Percentiles rank a stretch among this genome's conserved stretches.
Evolutionary conservation across 2,888 invertebrate genomes (phyloP).

Genomic region (Trissolcus brochymenae): DNA sequence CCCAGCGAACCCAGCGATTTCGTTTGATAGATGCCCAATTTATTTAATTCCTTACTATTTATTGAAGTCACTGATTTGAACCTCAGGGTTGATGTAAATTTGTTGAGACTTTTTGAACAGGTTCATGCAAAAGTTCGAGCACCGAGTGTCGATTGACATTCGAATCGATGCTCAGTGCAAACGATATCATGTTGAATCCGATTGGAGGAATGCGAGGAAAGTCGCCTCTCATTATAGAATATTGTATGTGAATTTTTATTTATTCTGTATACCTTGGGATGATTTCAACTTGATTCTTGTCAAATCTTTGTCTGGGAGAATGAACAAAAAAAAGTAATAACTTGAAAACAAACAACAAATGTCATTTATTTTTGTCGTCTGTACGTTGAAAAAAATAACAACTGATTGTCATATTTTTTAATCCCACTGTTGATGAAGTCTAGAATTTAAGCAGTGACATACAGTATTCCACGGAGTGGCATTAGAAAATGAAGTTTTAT

Average conservation of each 20-base stretch:
- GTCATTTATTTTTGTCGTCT: conserved; percentile 51
- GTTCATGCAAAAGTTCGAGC: conserved; percentile 19
- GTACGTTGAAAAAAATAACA: conserved; percentile 31
- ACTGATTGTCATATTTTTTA: conserved; percentile 55
- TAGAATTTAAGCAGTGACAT: conserved; percentile 67
- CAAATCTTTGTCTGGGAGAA: conserved; percentile 26
- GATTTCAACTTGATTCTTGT: conserved; percentile 40
- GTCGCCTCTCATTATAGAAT: conserved; percentile 54
- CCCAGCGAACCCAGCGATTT: too few relatives aligned
- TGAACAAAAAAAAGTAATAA: conserved; percentile 2
- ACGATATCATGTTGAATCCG: neutral
- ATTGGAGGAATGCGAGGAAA: conserved; percentile 22
- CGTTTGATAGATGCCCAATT: too few relatives aligned
- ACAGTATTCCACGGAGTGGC: conserved; percentile 73
- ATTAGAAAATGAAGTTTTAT: conserved; percentile 71
- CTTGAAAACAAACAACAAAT: conserved; percentile 12
- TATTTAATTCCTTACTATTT: too few relatives aligned
- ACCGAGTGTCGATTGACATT: conserved; percentile 23
- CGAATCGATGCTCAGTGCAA: conserved; percentile 26
- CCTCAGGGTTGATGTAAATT: too few relatives aligned
- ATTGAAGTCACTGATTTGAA: too few relatives aligned
- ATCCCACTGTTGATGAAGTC: conserved; percentile 59
- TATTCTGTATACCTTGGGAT: conserved; percentile 30
- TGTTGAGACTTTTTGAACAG: conserved; percentile 1
- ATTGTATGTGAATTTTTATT: conserved; percentile 55